Conservation (phyloP, 2,888 invertebrate genomes). For the Exephanes ischioxanthus region DNA sequence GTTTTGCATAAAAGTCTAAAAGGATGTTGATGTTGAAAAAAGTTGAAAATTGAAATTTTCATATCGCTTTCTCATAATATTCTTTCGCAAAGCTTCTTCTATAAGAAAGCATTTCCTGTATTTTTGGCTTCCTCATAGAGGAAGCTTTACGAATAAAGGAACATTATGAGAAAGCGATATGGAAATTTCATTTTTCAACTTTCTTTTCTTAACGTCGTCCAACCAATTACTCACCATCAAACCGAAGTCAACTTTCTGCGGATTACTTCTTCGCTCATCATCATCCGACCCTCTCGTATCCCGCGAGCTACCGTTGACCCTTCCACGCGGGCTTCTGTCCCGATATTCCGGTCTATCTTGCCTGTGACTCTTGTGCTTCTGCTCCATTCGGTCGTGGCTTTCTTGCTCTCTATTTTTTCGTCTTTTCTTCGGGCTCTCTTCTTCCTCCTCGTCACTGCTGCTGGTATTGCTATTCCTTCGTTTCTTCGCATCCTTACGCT, state of each 20-base stretch:
- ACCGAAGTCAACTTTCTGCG: constrained; percentile 70
- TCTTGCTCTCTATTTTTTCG: constrained; percentile 78
- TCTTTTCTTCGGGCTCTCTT: constrained; percentile 69
- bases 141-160: too few species aligned
- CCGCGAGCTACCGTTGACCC: constrained; percentile 38
- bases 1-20: too few species aligned
- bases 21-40: too few species aligned
- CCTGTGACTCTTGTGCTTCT: constrained; percentile 47
- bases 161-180: too few species aligned
- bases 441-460: constrained; percentile 63
- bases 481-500: constrained; percentile 62
- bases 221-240: constrained; percentile 71
- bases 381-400: constrained; percentile 65
- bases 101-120: too few species aligned
- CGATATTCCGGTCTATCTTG: constrained; percentile 53
- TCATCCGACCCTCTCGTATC: constrained; percentile 51
- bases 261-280: constrained; percentile 43
- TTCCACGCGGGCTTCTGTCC: constrained; percentile 56
- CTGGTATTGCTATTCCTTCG: constrained; percentile 65
- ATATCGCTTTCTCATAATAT: too few species aligned
- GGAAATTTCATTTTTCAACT: too few species aligned
- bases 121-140: too few species aligned
- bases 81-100: too few species aligned
- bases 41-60: too few species aligned
- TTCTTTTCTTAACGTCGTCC: not conserved